These are phyloP conservation scores for Meandrusa payeni DNA, from an alignment of 2,888 invertebrate genomes.

Conservation along the genomic window DNA sequence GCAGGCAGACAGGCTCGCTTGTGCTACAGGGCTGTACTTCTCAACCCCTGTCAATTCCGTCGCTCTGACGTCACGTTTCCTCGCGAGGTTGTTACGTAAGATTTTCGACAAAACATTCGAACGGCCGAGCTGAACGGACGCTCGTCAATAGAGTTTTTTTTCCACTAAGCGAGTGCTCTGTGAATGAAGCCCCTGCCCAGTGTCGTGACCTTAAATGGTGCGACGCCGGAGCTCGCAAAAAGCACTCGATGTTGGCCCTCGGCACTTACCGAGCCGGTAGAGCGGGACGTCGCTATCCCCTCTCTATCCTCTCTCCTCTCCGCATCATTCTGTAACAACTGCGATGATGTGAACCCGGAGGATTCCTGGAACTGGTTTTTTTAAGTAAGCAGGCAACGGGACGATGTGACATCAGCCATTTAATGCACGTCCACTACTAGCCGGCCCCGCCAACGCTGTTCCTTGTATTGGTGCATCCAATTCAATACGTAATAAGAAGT, in stretches of 20 bases:
- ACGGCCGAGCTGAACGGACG: conserved; percentile 17
- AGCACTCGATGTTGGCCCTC: conserved; percentile 30
- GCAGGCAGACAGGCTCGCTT: no score
- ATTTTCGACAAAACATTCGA: conserved; percentile 2
- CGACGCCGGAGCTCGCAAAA: conserved; percentile 44
- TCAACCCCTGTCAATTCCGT: no score
- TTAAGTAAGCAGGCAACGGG: conserved; percentile 25
- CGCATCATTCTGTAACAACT: conserved; percentile 30
- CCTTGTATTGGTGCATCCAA: no score
- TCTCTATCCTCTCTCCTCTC: conserved; percentile 8
- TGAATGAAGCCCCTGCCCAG: conserved; percentile 64
- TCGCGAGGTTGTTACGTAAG: not conserved
- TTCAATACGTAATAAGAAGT: no score
- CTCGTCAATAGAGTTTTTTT: conserved; percentile 43
- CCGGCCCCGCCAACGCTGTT: not conserved
- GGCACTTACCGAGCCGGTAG: conserved; percentile 1
- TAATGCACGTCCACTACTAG: not conserved
- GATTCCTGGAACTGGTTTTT: conserved; percentile 33
- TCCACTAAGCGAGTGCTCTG: conserved; percentile 21
- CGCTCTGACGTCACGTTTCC: no score
- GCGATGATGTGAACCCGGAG: conserved; percentile 27
- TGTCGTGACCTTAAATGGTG: conserved; percentile 42
- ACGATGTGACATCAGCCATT: conserved; percentile 21
- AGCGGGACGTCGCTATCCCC: conserved; percentile 14
- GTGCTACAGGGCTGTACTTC: conserved; percentile 36